Evolutionary conservation across 2,888 invertebrate species (phyloP).

Genomic region (Diplazon laetatorius): DNA sequence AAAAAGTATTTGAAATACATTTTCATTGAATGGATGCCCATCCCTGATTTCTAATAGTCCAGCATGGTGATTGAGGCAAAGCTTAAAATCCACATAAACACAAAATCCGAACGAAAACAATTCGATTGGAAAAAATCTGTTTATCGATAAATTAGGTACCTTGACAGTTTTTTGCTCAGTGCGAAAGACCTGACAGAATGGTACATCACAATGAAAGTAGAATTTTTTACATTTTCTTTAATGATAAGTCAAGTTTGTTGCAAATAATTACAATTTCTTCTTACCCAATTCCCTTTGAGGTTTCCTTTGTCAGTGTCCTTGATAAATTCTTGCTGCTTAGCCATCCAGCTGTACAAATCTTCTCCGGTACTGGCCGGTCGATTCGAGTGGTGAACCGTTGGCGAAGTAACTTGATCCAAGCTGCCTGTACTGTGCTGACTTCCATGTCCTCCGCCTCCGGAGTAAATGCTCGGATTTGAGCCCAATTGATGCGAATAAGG

Average conservation of each 20-base stretch:
- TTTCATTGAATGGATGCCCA: neutral
- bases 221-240: constrained; percentile 3
- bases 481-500: constrained; percentile 84
- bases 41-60: too few relatives aligned
- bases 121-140: constrained; percentile 19
- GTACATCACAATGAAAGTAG: constrained; percentile 24
- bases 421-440: constrained; percentile 82
- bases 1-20: too few relatives aligned
- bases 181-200: constrained; percentile 78
- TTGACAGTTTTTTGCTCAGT: constrained; percentile 79
- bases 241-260: neutral
- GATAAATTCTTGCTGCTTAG: constrained; percentile 90
- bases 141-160: constrained; percentile 71
- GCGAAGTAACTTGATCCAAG: constrained; percentile 81
- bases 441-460: constrained; percentile 79
- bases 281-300: constrained; percentile 81
- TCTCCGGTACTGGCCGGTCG: constrained; percentile 87
- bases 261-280: constrained; percentile 39
- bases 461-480: constrained; percentile 86
- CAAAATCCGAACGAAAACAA: constrained; percentile 7
- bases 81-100: too few relatives aligned
- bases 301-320: constrained; percentile 81
- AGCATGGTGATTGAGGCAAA: too few relatives aligned
- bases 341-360: constrained; percentile 98
- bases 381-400: constrained; percentile 84